Base-by-base conservation (phyloP, 1,140 invertebrate genomes). In the Pseudoatta argentina region DNA sequence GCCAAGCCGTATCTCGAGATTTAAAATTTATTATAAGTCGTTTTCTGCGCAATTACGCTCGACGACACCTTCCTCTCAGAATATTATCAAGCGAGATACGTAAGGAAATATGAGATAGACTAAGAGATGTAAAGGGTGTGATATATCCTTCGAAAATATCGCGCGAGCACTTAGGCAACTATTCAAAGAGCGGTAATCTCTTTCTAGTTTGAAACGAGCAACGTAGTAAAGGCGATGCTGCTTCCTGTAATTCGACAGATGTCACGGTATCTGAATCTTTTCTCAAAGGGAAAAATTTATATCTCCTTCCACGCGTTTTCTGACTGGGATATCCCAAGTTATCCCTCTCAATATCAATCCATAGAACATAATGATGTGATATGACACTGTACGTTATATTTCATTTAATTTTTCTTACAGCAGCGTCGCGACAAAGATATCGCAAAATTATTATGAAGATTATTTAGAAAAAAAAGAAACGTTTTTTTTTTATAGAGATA, bases 201-300 rank as follows among this genome's bases (percentile, higher is more conserved):
- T 69, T 2, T 44, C 66, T 24, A 44, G 10, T 44, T 76, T 27
- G 55, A 76, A 61, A 39, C 7, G 24, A 61, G 16, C n/a, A 34
- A 76, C 30, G 10, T 44, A 8, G 1, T 24, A 44, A 76, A 21
- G 3, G 21, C 55, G 53, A 6, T 16, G 34, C 34, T 39, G 57
- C 53, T 76, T 34, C 5, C 30, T 76, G 55, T 76, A 76, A 76
- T 76, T 76, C 55, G 73, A 76, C 30, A 57, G 27, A 75, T 34
- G 55, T 59, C 55, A 73, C 63, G 39, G 53, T 72, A 81, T 87
- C 51, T 78, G 51, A 53, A 85, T 88, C 76, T 87, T 87, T 10
- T 44, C 39, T 44, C 66, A 85, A 88, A 88, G 66, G 21, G 57
- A 55, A 88, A 72, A 87, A 87, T 86, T 87, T 67, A 59, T 67